Percentiles rank a stretch among this genome's conserved stretches.
Conservation (phyloP, 2,797 vertebrate species). For the Pseudochirops cupreus region DNA sequence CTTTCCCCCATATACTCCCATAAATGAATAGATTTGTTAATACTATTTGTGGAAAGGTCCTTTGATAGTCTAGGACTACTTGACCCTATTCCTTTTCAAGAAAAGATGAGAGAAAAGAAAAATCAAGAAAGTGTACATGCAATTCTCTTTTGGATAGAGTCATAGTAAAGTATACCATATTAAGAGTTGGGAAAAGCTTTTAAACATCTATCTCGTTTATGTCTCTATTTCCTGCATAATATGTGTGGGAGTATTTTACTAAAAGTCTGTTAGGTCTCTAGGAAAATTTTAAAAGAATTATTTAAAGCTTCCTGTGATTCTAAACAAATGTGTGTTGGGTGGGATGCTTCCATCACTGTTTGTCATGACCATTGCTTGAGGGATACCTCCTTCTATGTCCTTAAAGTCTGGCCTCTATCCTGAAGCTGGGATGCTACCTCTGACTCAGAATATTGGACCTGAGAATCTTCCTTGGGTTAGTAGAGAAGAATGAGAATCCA, state of each 20-base stretch:
- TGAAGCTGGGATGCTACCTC: neutral
- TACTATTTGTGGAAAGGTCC: neutral
- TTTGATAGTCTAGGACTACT: neutral
- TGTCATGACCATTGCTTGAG: neutral
- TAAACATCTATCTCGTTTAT: neutral
- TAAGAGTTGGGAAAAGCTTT: neutral
- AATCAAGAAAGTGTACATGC: neutral
- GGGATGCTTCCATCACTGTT: neutral
- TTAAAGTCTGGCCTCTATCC: neutral
- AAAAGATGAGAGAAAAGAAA: neutral
- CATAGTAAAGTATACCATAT: neutral
- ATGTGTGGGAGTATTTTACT: neutral
- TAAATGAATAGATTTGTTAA: neutral
- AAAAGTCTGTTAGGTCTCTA: neutral
- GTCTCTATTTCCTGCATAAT: neutral
- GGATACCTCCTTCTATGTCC: neutral
- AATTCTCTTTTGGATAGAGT: neutral
- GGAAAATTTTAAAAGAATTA: neutral
- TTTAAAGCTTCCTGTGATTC: neutral
- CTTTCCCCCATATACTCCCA: neutral
- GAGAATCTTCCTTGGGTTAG: slow-evolving; percentile 2
- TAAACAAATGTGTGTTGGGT: neutral
- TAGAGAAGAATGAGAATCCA: neutral
- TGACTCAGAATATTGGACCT: neutral
- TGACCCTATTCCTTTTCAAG: neutral